Evolutionary conservation across 2,797 vertebrate genomes (phyloP).

Genomic region (Gambusia yucatana): DNA sequence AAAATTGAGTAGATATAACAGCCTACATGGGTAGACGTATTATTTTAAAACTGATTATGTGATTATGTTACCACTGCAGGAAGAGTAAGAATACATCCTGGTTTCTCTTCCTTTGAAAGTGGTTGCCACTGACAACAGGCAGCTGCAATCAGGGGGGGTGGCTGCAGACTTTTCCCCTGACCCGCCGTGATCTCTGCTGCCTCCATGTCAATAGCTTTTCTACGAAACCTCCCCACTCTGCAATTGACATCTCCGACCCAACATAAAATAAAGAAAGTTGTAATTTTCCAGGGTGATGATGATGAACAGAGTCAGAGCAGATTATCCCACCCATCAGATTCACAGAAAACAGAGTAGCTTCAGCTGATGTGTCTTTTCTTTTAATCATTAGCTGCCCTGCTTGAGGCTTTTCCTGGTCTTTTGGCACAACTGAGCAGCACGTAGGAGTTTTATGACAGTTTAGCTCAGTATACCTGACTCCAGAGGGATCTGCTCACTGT

Average conservation of each 20-base stretch:
- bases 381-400: background rate
- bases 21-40: too few species aligned
- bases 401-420: background rate
- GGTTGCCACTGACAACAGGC: slow-evolving; percentile 27
- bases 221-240: slow-evolving; percentile 9
- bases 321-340: slow-evolving; percentile 5
- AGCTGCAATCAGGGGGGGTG: background rate
- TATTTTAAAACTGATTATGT: background rate
- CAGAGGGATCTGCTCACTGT: slow-evolving; percentile 3
- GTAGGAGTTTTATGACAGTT: background rate
- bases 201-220: slow-evolving; percentile 24
- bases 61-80: background rate
- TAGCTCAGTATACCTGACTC: slow-evolving; percentile 2
- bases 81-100: slow-evolving; percentile 1
- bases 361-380: slow-evolving; percentile 5
- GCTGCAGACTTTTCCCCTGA: slow-evolving; percentile 25
- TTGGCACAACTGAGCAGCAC: background rate
- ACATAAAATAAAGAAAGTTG: slow-evolving; percentile 3
- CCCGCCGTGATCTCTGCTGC: background rate
- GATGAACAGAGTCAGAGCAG: slow-evolving; percentile 2
- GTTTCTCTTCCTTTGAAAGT: slow-evolving; percentile 8
- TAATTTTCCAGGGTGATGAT: slow-evolving; percentile 10
- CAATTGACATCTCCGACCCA: slow-evolving; percentile 5
- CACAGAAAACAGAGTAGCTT: background rate
- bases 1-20: background rate